Evolutionary conservation across 2,797 vertebrate species (phyloP).

Genomic region (Anas georgica): DNA sequence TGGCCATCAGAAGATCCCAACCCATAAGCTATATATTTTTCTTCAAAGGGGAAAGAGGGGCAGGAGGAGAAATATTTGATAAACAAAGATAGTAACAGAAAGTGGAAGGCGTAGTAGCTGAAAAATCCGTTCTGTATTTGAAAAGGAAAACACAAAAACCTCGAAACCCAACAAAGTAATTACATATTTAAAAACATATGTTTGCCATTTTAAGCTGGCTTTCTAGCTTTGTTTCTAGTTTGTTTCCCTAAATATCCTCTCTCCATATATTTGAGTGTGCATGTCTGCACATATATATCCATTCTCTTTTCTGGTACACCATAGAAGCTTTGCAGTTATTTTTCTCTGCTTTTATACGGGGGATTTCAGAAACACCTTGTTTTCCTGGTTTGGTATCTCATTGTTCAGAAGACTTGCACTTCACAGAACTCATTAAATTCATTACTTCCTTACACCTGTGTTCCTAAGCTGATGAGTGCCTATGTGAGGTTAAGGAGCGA

Average conservation of each 20-base stretch:
- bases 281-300: not conserved
- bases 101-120: not conserved
- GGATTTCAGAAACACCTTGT: not conserved
- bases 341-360: not conserved
- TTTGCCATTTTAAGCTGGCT: not conserved
- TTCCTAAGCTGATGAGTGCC: not conserved
- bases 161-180: not conserved
- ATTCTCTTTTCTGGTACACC: not conserved
- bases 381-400: not conserved
- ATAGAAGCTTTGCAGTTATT: not conserved
- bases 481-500: not conserved
- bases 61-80: not conserved
- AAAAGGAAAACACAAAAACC: not conserved
- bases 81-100: not conserved
- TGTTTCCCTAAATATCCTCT: not conserved
- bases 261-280: rapidly evolving
- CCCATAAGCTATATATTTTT: not conserved
- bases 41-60: not conserved
- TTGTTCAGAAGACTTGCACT: not conserved
- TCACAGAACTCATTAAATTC: not conserved
- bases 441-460: not conserved
- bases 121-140: not conserved
- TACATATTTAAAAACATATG: not conserved
- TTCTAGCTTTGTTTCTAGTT: not conserved
- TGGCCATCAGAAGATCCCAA: not conserved